Evolutionary conservation across 2,113 vertebrate genomes (phyloP).

Genomic region (Phylloscopus trochiloides): DNA sequence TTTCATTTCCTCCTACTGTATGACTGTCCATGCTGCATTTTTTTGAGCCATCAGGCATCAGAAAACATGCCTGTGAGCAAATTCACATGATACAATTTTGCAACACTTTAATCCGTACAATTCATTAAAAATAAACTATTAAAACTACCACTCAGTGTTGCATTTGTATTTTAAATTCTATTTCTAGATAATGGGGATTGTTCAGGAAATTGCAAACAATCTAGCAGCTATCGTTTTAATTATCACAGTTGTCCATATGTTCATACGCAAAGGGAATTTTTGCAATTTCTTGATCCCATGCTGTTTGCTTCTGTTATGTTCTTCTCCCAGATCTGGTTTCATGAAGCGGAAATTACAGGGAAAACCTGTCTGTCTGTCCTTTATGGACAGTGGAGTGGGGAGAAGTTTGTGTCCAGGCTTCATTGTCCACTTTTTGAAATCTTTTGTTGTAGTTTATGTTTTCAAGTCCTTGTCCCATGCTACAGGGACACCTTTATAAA

Average conservation of each 20-base stretch:
- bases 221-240: constrained; percentile 69
- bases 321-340: constrained; percentile 24
- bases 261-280: constrained; percentile 60
- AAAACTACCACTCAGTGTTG: constrained; percentile 30
- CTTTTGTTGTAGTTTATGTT: background rate
- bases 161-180: constrained; percentile 42
- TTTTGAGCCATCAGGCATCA: background rate
- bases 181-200: constrained; percentile 68
- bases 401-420: background rate
- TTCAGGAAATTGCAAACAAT: constrained; percentile 63
- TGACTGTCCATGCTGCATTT: background rate
- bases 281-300: constrained; percentile 50
- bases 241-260: constrained; percentile 74
- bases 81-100: background rate
- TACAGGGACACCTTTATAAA: background rate
- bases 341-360: background rate
- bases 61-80: constrained; percentile 39
- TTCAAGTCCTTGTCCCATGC: background rate
- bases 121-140: constrained; percentile 63
- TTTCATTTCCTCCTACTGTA: background rate
- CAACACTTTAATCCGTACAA: constrained; percentile 18
- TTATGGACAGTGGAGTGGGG: background rate
- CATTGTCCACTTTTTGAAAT: background rate
- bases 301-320: constrained; percentile 42
- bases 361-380: constrained; percentile 29